phyloP scores from a whole-genome alignment of 2,888 invertebrate genomes.

The Pemphredon lugubris region DNA sequence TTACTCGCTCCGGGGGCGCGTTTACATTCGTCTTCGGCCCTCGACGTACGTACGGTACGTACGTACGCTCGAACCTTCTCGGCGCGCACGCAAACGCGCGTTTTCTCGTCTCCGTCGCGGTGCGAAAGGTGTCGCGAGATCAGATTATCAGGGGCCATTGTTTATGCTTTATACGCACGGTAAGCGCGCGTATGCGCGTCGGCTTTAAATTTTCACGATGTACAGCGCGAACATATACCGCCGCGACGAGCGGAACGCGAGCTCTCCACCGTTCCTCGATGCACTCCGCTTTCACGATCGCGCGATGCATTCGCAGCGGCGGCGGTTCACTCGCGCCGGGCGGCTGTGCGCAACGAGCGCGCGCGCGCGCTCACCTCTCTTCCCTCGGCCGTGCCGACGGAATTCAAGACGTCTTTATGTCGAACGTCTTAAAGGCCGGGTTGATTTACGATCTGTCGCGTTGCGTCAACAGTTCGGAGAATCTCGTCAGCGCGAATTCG shows the following conservation, averaged over 20 bases:
- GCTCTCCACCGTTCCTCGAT: conserved; percentile 22
- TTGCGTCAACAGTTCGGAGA: conserved; percentile 38
- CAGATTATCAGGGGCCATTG: conserved; percentile 66
- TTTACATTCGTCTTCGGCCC: conserved; percentile 47
- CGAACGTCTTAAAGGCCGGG: conserved; percentile 37
- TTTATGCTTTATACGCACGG: conserved; percentile 62
- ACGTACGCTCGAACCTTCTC: conserved; percentile 14
- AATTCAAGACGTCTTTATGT: conserved; percentile 62
- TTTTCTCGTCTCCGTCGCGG: conserved; percentile 10
- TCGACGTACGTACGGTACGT: conserved; percentile 15
- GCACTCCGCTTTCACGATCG: neutral
- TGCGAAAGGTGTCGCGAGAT: conserved; percentile 59
- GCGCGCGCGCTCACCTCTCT: conserved; percentile 23
- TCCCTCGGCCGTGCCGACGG: conserved; percentile 26
- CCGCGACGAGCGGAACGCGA: conserved; percentile 1
- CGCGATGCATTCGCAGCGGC: neutral
- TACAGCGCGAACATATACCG: conserved; percentile 35
- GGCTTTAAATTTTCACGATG: conserved; percentile 62
- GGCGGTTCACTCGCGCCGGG: conserved; percentile 24
- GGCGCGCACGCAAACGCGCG: conserved; percentile 22
- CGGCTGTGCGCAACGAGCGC: too few species aligned
- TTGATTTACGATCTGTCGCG: conserved; percentile 52
- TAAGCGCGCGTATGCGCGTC: conserved; percentile 19
- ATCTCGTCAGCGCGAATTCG: neutral
- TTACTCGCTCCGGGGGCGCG: conserved; percentile 29